These are phyloP conservation scores for Spisula solida DNA, from an alignment of 2,888 invertebrate genomes.

Conservation along the genomic window DNA sequence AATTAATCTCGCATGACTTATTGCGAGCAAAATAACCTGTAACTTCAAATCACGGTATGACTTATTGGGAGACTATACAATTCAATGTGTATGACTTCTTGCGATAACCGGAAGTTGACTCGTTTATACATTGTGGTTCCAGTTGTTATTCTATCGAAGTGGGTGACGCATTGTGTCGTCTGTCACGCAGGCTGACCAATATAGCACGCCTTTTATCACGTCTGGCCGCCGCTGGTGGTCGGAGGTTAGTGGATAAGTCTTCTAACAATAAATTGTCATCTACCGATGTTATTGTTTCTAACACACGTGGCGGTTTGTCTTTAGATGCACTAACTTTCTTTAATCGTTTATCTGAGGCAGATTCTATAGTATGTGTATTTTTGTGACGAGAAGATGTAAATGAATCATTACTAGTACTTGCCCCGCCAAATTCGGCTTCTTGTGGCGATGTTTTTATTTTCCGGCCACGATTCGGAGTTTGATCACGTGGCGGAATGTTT, in stretches of 20 bases:
- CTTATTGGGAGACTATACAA: too few relatives aligned
- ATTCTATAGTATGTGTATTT: background rate
- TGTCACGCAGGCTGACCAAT: conserved; percentile 32
- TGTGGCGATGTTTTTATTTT: background rate
- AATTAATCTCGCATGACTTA: too few relatives aligned
- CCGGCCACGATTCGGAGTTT: background rate
- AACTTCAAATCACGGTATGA: too few relatives aligned
- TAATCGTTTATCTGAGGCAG: background rate
- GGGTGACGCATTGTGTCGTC: conserved; percentile 6
- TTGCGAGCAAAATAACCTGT: too few relatives aligned
- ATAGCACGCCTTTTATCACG: conserved; percentile 45
- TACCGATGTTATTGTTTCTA: background rate
- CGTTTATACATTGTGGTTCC: too few relatives aligned
- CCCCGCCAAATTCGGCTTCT: background rate
- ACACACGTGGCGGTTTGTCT: background rate
- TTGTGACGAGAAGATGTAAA: background rate
- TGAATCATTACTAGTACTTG: background rate
- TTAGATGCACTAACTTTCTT: background rate
- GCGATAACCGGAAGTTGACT: too few relatives aligned
- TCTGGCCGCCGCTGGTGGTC: conserved; percentile 39
- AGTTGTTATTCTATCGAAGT: too few relatives aligned
- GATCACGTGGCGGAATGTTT: background rate
- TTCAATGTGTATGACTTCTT: too few relatives aligned
- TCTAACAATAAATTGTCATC: background rate
- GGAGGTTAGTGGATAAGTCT: conserved; percentile 35